phyloP scores from a whole-genome alignment of 1,140 invertebrate genomes.

The Lepidotrigona ventralis region DNA sequence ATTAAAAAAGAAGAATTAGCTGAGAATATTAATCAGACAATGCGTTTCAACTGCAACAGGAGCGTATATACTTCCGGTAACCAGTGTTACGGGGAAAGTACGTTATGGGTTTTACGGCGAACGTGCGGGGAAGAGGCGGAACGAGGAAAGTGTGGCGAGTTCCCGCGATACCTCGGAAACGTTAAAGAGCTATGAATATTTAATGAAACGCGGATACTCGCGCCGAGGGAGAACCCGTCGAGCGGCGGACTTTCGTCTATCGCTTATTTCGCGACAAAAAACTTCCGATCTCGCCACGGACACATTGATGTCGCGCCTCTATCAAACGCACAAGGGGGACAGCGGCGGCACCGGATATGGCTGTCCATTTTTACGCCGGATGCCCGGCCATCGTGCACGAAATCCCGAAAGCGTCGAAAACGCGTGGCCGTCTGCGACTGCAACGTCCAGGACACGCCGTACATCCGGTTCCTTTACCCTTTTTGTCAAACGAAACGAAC shows the following conservation, averaged over 20 bases:
- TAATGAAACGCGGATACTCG: conserved; percentile 53
- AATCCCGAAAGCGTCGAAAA: conserved; percentile 29
- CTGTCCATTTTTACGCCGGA: conserved; percentile 31
- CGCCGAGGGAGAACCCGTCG: not conserved
- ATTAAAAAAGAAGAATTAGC: not conserved
- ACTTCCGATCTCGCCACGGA: conserved; percentile 18
- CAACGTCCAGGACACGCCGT: not conserved
- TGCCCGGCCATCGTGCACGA: conserved; percentile 12
- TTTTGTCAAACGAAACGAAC: not conserved
- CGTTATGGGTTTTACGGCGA: not conserved
- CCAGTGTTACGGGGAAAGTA: not conserved
- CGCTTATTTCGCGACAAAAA: conserved; percentile 52
- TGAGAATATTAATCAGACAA: not conserved
- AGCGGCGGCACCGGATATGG: conserved; percentile 4
- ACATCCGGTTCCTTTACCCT: not conserved
- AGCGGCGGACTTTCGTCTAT: conserved; percentile 12
- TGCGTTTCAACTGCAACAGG: not conserved
- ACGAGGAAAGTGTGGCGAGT: not conserved
- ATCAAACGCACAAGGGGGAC: conserved; percentile 1
- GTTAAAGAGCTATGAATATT: conserved; percentile 58
- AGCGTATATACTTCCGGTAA: not conserved
- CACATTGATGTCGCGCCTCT: conserved; percentile 35
- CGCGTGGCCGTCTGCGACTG: not conserved
- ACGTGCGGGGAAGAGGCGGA: no score
- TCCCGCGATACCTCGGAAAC: conserved; percentile 41